Percentiles rank a stretch among this genome's conserved stretches.
These are phyloP conservation scores for Melanchra persicariae DNA, from an alignment of 2,888 invertebrate species.

Conservation along the genomic window DNA sequence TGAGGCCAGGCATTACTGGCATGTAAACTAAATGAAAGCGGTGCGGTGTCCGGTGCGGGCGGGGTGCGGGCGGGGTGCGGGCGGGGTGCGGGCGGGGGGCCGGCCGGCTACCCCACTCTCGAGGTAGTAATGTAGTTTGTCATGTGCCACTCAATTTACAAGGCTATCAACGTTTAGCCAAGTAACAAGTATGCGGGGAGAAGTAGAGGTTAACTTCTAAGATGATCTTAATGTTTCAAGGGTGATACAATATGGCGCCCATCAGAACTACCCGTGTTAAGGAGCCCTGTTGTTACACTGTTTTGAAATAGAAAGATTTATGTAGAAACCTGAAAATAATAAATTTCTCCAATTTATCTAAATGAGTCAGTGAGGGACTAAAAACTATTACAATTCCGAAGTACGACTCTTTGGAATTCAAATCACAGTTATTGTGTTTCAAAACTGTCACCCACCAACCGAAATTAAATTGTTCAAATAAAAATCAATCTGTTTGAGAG, in stretches of 20 bases:
- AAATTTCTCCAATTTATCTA: not conserved
- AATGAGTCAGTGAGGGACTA: not conserved
- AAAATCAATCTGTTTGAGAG: constrained; percentile 21
- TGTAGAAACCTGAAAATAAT: not conserved
- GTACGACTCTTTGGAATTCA: not conserved
- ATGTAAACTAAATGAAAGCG: constrained; percentile 60
- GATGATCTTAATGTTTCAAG: constrained; percentile 21
- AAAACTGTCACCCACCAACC: not conserved
- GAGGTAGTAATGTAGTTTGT: constrained; percentile 56
- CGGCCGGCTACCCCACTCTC: constrained; percentile 29
- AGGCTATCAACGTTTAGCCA: constrained; percentile 46
- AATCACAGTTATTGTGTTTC: not conserved
- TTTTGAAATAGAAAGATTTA: not conserved
- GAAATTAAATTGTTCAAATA: constrained; percentile 3
- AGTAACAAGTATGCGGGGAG: constrained; percentile 50
- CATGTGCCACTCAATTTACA: constrained; percentile 62
- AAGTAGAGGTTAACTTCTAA: constrained; percentile 23
- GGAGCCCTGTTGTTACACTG: not conserved
- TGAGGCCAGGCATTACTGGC: constrained; percentile 61
- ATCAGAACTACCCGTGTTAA: not conserved
- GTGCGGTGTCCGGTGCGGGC: constrained; percentile 37
- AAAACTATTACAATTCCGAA: not conserved
- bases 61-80: not conserved
- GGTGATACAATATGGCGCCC: not conserved
- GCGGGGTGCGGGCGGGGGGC: not conserved